Conservation (phyloP, 2,113 vertebrate species). For the Psettodes erumei region DNA sequence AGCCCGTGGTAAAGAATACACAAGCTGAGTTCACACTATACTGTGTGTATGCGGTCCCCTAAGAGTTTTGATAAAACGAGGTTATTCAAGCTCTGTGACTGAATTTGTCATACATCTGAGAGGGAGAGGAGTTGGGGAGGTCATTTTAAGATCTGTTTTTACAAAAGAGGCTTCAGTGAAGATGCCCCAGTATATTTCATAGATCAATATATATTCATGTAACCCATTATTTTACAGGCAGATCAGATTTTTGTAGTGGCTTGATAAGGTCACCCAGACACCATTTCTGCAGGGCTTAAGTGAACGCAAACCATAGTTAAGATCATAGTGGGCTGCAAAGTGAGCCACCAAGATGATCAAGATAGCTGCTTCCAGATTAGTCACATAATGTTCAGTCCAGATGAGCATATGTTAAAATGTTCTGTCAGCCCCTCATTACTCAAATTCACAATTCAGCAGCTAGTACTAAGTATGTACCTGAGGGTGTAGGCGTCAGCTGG, state of each 20-base stretch:
- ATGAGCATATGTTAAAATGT: constrained; percentile 9
- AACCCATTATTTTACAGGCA: background rate
- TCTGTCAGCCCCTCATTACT: background rate
- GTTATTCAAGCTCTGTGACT: background rate
- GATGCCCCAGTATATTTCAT: background rate
- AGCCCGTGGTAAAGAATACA: background rate
- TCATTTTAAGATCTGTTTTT: background rate
- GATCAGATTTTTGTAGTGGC: background rate
- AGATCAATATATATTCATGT: background rate
- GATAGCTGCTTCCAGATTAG: background rate
- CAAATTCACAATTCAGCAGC: constrained; percentile 6
- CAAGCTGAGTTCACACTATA: background rate
- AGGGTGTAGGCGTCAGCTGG: constrained; percentile 31
- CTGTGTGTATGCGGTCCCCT: background rate
- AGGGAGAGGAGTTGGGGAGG: background rate
- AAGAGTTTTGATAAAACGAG: too few species aligned
- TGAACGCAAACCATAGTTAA: constrained; percentile 1
- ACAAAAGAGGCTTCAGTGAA: background rate
- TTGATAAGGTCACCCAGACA: background rate
- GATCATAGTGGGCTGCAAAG: background rate
- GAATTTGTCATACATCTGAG: background rate
- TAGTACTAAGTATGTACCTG: constrained; percentile 19
- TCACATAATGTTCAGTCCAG: background rate
- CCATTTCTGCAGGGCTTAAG: background rate
- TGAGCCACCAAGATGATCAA: background rate